phyloP scores from a whole-genome alignment of 2,113 vertebrate genomes.

The Okapia johnstoni region DNA sequence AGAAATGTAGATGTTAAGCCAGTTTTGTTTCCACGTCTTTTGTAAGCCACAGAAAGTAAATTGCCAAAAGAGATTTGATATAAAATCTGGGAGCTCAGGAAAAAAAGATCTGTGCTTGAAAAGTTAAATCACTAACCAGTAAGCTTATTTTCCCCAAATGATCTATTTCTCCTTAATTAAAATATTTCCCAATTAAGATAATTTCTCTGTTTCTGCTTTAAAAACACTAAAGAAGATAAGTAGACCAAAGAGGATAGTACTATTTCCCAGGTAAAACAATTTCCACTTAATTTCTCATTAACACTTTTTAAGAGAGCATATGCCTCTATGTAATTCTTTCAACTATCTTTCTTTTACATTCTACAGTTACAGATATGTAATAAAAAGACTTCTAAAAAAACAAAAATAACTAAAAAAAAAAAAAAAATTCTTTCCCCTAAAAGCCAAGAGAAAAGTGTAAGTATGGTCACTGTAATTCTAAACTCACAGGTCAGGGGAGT shows the following conservation, averaged over 20 bases:
- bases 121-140: conserved; percentile 49
- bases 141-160: conserved; percentile 48
- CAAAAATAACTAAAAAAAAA: neutral
- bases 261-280: conserved; percentile 30
- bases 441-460: neutral
- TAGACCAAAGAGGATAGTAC: conserved; percentile 18
- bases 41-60: neutral
- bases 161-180: conserved; percentile 63
- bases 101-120: neutral
- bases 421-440: neutral
- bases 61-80: neutral
- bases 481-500: neutral
- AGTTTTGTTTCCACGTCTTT: neutral
- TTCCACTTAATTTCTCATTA: conserved; percentile 38
- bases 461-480: rapidly evolving
- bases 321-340: neutral
- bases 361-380: neutral
- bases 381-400: neutral
- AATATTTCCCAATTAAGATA: conserved; percentile 62
- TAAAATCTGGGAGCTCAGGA: neutral
- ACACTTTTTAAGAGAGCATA: conserved; percentile 17
- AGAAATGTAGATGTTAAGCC: neutral
- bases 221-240: conserved; percentile 29
- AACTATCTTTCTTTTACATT: neutral
- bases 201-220: conserved; percentile 49